Base-by-base conservation (phyloP, 53 echinoderm and acorn worm genomes). In the Paracentrotus lividus region DNA sequence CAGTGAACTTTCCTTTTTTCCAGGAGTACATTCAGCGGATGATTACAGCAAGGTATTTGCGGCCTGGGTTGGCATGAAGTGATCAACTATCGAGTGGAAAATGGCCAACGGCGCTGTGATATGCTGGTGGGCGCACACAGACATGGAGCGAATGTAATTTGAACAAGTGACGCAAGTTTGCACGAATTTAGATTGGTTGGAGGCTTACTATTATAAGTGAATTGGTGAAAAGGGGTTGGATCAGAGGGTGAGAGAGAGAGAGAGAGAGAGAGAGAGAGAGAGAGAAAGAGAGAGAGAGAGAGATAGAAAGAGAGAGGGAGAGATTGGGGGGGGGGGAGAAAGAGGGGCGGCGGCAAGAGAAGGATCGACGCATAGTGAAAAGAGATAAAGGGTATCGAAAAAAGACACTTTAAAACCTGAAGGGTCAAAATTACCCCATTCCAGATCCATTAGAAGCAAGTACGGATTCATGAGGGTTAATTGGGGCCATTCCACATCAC, bases 141-240 rank as follows among this genome's bases (percentile, higher is more conserved):
- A 26, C 47, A 47, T 47, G 81, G 9, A 81, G 81, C 81, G 81
- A 47, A 81, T 81, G 81, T 81, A 81, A 81, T 81, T 47, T 49
- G 13, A 81, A 47, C 81, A 47, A 81, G 81, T 47, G 49, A 81
- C 81, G 49, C 81, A 81, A 81, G 81, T 81, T 81, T 81, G 81
- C 81, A 81, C 81, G n/a, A 24, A 33, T 81, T n/a, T 26, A 24
- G 81, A 81, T 81, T 81, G 81, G 81, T 12, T 47, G 44, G 21
- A 20, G 8, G 49, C 6, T 10, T 47, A 14, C 76, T 67, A 42
- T 77, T 77, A 77, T 20, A 9, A 27, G 81, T 47, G 47, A 47
- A 81, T 45, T 8, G 49, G 81, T 8, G 49, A 47, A n/a, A 14
- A 47, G 44, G 49, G 81, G 8, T 15, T 45, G 9, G 13, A 31